Evolutionary conservation across 2,797 vertebrate genomes (phyloP).

Genomic region (Fringilla coelebs): DNA sequence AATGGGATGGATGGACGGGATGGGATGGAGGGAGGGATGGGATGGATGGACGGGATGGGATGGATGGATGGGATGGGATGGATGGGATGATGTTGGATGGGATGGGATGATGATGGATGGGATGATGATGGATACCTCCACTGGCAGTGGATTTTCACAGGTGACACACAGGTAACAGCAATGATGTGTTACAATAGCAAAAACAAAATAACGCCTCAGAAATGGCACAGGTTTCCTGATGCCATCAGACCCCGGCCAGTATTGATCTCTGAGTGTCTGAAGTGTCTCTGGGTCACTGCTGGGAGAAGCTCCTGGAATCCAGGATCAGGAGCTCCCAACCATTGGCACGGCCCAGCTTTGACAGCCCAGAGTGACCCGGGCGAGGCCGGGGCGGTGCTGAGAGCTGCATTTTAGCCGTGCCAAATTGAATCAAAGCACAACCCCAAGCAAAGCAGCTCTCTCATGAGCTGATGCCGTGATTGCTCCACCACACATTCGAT

Average conservation of each 20-base stretch:
- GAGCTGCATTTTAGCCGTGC: background rate
- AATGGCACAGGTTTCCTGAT: background rate
- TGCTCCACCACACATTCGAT: conserved; percentile 66
- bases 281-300: background rate
- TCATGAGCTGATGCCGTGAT: conserved; percentile 49
- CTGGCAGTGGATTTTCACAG: background rate
- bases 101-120: no score
- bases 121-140: no score
- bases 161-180: background rate
- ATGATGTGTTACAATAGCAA: background rate
- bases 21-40: background rate
- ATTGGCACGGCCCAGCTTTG: background rate
- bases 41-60: background rate
- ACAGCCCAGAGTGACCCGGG: background rate
- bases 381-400: background rate
- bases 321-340: background rate
- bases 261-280: background rate
- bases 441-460: conserved; percentile 32
- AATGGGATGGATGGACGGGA: background rate
- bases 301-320: background rate
- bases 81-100: background rate
- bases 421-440: conserved; percentile 36
- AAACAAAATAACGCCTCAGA: background rate
- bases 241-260: rapidly evolving
- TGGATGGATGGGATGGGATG: background rate